A percentile compares a stretch with the other conserved stretches of the same genome.
Evolutionary conservation across 2,113 vertebrate genomes (phyloP).

Genomic region (Arenaria interpres): DNA sequence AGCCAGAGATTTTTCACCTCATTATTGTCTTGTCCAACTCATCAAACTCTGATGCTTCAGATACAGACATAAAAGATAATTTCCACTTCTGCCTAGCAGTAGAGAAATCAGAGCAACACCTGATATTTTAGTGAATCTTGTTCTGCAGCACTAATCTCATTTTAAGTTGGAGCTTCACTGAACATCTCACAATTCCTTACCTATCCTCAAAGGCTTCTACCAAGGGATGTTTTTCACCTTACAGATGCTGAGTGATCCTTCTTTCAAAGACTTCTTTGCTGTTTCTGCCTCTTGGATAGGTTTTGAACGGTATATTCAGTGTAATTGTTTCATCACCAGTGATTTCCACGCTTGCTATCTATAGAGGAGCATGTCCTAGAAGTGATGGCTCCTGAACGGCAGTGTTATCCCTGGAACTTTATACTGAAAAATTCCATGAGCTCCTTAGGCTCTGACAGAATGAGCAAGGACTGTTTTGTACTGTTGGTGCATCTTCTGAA

Average conservation of each 20-base stretch:
- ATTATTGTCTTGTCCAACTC: neutral
- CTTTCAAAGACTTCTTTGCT: neutral
- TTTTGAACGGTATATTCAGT: neutral
- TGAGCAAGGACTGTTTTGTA: neutral
- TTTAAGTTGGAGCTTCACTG: neutral
- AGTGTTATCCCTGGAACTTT: neutral
- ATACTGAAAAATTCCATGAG: neutral
- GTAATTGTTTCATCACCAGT: neutral
- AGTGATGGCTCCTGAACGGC: neutral
- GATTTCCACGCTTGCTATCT: neutral
- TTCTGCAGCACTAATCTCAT: neutral
- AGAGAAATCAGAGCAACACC: neutral
- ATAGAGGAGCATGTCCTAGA: neutral
- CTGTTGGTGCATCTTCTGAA: neutral
- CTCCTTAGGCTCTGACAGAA: neutral
- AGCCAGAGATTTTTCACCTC: neutral
- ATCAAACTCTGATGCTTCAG: neutral
- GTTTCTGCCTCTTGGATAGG: neutral
- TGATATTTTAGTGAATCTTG: neutral
- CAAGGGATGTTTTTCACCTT: neutral
- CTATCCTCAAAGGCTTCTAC: neutral
- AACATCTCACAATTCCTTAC: neutral
- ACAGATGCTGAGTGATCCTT: neutral
- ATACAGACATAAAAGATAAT: neutral
- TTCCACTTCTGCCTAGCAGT: neutral